A percentile compares a stretch with the other conserved stretches of the same genome.
Evolutionary conservation across 2,888 invertebrate species (phyloP).

Genomic region (Zhuqinia jingwanae): DNA sequence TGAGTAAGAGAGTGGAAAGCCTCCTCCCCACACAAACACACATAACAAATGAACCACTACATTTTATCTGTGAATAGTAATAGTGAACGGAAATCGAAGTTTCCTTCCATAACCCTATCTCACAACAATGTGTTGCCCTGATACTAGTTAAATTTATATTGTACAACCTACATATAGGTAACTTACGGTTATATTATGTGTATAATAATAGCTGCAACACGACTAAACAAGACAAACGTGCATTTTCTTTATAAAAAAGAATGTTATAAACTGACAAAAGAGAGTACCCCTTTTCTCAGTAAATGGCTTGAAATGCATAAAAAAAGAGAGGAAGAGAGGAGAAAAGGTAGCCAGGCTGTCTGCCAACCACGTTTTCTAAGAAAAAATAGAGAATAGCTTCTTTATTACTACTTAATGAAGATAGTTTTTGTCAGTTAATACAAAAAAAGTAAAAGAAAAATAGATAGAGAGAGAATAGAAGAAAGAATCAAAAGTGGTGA

Average conservation of each 20-base stretch:
- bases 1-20: neutral
- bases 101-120: constrained; percentile 47
- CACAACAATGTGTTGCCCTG: neutral
- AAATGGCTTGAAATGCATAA: neutral
- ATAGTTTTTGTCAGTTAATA: constrained; percentile 40
- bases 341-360: neutral
- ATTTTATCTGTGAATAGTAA: constrained; percentile 39
- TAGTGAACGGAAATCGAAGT: constrained; percentile 63
- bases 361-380: neutral
- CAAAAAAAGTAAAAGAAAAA: constrained; percentile 1
- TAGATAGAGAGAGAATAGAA: neutral
- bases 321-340: neutral
- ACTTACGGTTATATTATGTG: neutral
- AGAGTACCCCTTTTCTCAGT: neutral
- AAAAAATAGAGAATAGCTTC: constrained; percentile 25
- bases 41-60: neutral
- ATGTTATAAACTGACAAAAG: neutral
- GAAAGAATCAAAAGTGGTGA: constrained; percentile 26
- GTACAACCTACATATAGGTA: too few relatives aligned
- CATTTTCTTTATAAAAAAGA: neutral
- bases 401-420: constrained; percentile 51
- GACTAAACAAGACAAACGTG: neutral
- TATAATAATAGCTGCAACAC: too few relatives aligned
- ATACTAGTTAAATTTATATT: neutral
- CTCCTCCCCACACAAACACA: neutral